A percentile compares a stretch with the other conserved stretches of the same genome.
Evolutionary conservation across 1,140 invertebrate genomes (phyloP).

Genomic region (Euglossa dilemma): DNA sequence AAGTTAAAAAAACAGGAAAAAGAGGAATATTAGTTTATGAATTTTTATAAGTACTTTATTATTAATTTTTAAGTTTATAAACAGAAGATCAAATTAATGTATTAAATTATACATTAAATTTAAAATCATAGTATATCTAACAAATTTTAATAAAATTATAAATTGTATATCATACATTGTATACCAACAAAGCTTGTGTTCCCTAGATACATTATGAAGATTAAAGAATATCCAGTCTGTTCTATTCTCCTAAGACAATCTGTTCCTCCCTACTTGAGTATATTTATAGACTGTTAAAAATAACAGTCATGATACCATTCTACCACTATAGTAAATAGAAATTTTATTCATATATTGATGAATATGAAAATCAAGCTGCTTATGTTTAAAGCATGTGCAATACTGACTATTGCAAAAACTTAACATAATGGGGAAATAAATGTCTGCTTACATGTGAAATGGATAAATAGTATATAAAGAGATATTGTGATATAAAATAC

Average conservation of each 20-base stretch:
- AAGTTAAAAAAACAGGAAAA: not conserved
- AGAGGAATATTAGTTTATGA: not conserved
- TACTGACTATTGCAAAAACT: not conserved
- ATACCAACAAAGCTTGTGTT: not conserved
- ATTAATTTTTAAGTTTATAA: not conserved
- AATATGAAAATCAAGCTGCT: not conserved
- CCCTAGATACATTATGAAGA: constrained; percentile 23
- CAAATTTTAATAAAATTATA: not conserved
- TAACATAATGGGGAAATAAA: not conserved
- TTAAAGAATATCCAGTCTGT: constrained; percentile 32
- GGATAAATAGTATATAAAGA: constrained; percentile 12
- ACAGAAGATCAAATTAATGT: not conserved
- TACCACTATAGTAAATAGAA: constrained; percentile 41
- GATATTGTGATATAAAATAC: constrained; percentile 17
- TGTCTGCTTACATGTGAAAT: constrained; percentile 7
- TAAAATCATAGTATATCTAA: not conserved
- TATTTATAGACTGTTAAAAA: constrained; percentile 58
- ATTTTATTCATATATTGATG: constrained; percentile 5
- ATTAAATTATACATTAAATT: not conserved
- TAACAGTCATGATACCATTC: constrained; percentile 40
- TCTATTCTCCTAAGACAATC: constrained; percentile 40
- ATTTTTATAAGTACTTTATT: not conserved
- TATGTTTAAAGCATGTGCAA: not conserved
- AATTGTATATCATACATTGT: not conserved
- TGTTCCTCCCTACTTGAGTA: constrained; percentile 20